These are phyloP conservation scores for Peromyscus nudipes DNA, from an alignment of 2,797 vertebrate species.

Conservation along the genomic window DNA sequence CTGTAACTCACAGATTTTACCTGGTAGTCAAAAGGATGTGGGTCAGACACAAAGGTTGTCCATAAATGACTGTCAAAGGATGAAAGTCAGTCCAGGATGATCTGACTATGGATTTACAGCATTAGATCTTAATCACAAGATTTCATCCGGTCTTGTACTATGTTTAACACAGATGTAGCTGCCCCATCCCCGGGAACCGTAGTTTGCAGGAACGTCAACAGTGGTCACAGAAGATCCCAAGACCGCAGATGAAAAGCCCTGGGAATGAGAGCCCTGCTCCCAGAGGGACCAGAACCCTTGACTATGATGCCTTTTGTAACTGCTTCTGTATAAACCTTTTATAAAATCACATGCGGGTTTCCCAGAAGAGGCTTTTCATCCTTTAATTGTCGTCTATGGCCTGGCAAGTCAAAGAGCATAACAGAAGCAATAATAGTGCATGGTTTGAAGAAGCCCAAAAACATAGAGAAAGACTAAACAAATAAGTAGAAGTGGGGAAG, in stretches of 20 bases:
- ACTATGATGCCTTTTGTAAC: background rate
- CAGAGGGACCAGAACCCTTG: background rate
- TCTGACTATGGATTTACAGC: background rate
- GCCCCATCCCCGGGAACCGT: background rate
- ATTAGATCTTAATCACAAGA: background rate
- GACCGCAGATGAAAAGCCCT: background rate
- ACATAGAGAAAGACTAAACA: background rate
- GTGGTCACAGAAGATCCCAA: background rate
- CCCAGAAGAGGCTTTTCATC: background rate
- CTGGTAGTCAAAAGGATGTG: background rate
- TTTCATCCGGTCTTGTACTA: background rate
- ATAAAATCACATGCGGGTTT: background rate
- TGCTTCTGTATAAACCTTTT: background rate
- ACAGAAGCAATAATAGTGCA: background rate
- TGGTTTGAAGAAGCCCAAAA: background rate
- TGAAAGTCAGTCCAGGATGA: too few relatives aligned
- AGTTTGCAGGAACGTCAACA: background rate
- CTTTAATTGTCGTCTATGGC: background rate
- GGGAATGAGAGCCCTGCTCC: rapidly evolving
- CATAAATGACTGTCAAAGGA: background rate
- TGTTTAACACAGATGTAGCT: background rate
- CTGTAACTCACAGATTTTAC: background rate
- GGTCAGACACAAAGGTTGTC: background rate
- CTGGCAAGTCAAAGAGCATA: background rate
- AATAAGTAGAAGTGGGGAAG: background rate